Evolutionary conservation across 2,888 invertebrate genomes (phyloP).

Genomic region (Caenorhabditis sinica): DNA sequence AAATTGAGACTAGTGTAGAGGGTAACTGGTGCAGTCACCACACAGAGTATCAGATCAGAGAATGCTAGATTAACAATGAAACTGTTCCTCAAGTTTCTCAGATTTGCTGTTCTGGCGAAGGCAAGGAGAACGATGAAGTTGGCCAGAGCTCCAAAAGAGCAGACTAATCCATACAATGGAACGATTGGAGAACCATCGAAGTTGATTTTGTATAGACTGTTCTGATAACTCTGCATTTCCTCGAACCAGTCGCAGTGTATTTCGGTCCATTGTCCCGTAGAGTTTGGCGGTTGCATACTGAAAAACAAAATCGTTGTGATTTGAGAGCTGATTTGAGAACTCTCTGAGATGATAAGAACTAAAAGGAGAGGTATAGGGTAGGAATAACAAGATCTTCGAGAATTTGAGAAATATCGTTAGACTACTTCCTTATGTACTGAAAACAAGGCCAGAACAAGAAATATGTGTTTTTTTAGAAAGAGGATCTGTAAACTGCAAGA

Average conservation of each 20-base stretch:
- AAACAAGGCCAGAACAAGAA: too few species aligned
- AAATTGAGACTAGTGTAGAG: conserved; percentile 81
- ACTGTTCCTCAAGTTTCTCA: conserved; percentile 82
- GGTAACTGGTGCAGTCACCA: conserved; percentile 81
- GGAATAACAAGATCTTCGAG: too few species aligned
- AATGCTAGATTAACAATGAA: conserved; percentile 83
- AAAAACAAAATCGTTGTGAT: neutral
- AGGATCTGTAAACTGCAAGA: neutral
- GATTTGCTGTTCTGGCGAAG: conserved; percentile 77
- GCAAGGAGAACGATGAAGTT: conserved; percentile 80
- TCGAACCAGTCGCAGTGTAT: conserved; percentile 71
- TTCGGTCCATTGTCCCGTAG: conserved; percentile 71
- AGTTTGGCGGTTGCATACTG: conserved; percentile 69
- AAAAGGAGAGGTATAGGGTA: too few species aligned
- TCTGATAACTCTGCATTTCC: conserved; percentile 73
- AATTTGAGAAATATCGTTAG: too few species aligned
- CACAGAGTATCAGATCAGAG: conserved; percentile 81
- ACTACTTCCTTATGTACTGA: too few species aligned
- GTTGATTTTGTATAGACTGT: conserved; percentile 79
- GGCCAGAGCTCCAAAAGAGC: conserved; percentile 80
- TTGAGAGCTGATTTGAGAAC: too few species aligned
- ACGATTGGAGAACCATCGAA: conserved; percentile 77
- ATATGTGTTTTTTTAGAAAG: neutral
- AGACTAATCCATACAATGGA: conserved; percentile 78
- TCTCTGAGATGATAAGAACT: neutral